Percentiles rank a stretch among this genome's conserved stretches.
phyloP scores from a whole-genome alignment of 2,797 vertebrate genomes.

The Cirrhinus mrigala region DNA sequence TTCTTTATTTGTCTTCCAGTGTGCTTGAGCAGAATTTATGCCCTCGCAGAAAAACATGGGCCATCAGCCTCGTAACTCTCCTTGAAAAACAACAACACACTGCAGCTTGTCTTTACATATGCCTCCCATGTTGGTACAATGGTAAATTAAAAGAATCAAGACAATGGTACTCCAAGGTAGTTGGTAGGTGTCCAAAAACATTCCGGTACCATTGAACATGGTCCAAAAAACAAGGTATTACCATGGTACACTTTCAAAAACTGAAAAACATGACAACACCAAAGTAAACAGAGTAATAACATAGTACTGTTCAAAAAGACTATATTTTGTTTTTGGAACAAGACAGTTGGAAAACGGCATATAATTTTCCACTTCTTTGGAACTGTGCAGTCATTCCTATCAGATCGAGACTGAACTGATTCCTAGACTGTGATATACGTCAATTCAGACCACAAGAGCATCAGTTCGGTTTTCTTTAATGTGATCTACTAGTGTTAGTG shows the following conservation, averaged over 20 bases:
- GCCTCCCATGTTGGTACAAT: neutral
- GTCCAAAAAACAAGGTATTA: neutral
- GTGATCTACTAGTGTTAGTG: neutral
- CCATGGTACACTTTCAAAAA: neutral
- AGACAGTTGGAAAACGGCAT: neutral
- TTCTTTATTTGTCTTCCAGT: neutral
- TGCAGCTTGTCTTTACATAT: constrained; percentile 24
- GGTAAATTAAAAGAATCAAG: neutral
- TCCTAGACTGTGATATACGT: neutral
- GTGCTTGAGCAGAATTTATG: neutral
- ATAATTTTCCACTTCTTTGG: neutral
- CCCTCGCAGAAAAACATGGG: constrained; percentile 6
- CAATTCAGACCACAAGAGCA: neutral
- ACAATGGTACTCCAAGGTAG: neutral
- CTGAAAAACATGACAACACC: neutral
- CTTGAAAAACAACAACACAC: constrained; percentile 23
- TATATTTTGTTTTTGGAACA: neutral
- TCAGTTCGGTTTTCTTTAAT: constrained; percentile 6
- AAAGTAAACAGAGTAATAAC: neutral
- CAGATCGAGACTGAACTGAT: constrained; percentile 7
- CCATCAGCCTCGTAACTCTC: constrained; percentile 7
- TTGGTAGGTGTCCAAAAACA: neutral
- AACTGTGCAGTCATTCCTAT: neutral
- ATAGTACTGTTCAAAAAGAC: neutral
- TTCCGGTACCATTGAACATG: neutral